phyloP scores from a whole-genome alignment of 2,888 invertebrate species.

The Callyntrura sp. region DNA sequence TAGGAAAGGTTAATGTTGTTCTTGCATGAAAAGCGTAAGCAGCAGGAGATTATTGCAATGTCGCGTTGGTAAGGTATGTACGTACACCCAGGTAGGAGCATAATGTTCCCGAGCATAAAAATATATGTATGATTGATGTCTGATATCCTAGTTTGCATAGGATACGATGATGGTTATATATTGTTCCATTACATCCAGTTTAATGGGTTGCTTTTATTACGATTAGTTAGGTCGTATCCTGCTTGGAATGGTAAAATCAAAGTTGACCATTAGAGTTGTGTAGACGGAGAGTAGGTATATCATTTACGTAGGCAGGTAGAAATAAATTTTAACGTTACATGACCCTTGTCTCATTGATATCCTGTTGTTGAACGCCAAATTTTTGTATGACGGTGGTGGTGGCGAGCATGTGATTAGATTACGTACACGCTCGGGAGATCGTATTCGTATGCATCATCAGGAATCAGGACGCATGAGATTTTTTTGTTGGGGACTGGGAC shows the following conservation, averaged over 20 bases:
- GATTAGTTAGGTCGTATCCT: neutral
- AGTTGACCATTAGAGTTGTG: neutral
- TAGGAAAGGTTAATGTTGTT: conserved; percentile 39
- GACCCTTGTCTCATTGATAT: neutral
- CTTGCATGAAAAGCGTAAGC: conserved; percentile 8
- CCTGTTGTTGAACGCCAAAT: neutral
- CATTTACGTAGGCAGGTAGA: too few relatives aligned
- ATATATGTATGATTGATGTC: too few relatives aligned
- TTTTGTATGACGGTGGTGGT: neutral
- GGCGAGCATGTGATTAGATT: too few relatives aligned
- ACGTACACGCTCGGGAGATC: neutral
- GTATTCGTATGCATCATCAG: too few relatives aligned
- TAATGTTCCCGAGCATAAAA: too few relatives aligned
- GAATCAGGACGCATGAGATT: neutral
- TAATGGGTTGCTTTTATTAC: neutral
- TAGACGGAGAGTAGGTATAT: too few relatives aligned
- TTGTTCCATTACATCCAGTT: conserved; percentile 23
- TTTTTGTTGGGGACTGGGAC: too few relatives aligned
- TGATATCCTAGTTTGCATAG: neutral
- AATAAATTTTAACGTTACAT: neutral
- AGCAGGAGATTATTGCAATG: conserved; percentile 10
- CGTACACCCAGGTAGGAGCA: neutral
- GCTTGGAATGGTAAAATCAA: conserved; percentile 1
- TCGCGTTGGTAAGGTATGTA: neutral
- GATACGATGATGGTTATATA: neutral